Evolutionary conservation across 1,140 invertebrate genomes (phyloP).

Genomic region (Oryctes rhinoceros): DNA sequence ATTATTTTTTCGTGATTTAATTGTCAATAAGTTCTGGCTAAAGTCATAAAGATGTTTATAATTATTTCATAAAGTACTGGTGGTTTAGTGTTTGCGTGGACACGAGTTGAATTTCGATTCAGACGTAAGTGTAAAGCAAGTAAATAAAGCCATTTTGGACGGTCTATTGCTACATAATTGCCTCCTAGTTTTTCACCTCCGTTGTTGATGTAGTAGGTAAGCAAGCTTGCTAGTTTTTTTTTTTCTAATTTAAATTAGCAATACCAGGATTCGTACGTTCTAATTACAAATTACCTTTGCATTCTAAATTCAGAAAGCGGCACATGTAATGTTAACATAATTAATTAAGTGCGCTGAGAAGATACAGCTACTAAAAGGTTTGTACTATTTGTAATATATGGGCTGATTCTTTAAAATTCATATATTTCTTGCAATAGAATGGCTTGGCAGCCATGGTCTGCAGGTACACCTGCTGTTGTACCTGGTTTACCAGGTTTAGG

Average conservation of each 20-base stretch:
- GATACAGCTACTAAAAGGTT: constrained; percentile 2
- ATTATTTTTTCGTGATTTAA: neutral
- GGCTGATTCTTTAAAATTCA: neutral
- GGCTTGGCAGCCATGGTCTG: constrained; percentile 44
- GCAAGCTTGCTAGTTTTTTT: neutral
- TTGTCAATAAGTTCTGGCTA: neutral
- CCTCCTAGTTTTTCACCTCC: neutral
- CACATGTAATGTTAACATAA: constrained; percentile 18
- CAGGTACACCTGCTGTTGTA: constrained; percentile 39
- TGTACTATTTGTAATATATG: neutral
- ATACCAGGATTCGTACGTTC: neutral
- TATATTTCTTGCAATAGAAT: constrained; percentile 14
- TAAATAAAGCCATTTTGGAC: constrained; percentile 21
- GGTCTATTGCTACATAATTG: neutral
- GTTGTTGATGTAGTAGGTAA: constrained; percentile 9
- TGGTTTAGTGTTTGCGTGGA: neutral
- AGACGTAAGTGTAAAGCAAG: neutral
- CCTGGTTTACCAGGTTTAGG: constrained; percentile 38
- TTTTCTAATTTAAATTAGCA: neutral
- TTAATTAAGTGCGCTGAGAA: constrained; percentile 4
- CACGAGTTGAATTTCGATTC: neutral
- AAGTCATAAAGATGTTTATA: neutral
- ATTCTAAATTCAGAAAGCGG: neutral
- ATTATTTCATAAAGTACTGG: neutral
- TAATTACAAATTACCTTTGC: neutral